Percentiles rank a stretch among this genome's conserved stretches.
Evolutionary conservation across 1,140 invertebrate genomes (phyloP).

Genomic region (Delia radicum): DNA sequence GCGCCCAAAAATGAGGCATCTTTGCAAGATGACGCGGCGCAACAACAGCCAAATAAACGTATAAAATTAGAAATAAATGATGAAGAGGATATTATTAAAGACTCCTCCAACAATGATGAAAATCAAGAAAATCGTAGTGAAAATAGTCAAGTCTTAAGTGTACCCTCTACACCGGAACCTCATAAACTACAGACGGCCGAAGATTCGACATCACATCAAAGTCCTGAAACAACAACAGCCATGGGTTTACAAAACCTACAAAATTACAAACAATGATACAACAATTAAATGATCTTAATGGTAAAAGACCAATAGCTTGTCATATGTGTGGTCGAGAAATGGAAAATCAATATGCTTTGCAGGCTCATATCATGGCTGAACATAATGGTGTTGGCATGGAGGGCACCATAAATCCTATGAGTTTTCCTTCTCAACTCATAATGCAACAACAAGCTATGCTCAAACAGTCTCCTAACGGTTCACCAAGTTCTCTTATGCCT

Average conservation of each 20-base stretch:
- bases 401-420: constrained; percentile 16
- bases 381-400: constrained; percentile 54
- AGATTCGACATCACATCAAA: constrained; percentile 36
- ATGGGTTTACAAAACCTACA: constrained; percentile 73
- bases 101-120: constrained; percentile 13
- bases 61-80: constrained; percentile 50
- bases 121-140: constrained; percentile 28
- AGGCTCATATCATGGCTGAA: constrained; percentile 65
- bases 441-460: constrained; percentile 34
- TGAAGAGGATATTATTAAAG: constrained; percentile 54
- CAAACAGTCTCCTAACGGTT: constrained; percentile 37
- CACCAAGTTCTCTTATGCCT: constrained; percentile 17
- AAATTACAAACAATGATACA: constrained; percentile 88
- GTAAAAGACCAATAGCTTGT: constrained; percentile 62
- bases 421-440: constrained; percentile 35
- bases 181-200: constrained; percentile 48
- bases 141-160: background rate
- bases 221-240: constrained; percentile 64
- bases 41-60: constrained; percentile 37
- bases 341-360: constrained; percentile 62
- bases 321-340: constrained; percentile 64
- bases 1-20: constrained; percentile 33
- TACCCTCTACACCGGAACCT: constrained; percentile 23
- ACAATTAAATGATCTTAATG: constrained; percentile 78
- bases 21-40: background rate